Percentiles rank a stretch among this genome's conserved stretches.
Evolutionary conservation across 2,888 invertebrate genomes (phyloP).

Genomic region (Dione vanillae): DNA sequence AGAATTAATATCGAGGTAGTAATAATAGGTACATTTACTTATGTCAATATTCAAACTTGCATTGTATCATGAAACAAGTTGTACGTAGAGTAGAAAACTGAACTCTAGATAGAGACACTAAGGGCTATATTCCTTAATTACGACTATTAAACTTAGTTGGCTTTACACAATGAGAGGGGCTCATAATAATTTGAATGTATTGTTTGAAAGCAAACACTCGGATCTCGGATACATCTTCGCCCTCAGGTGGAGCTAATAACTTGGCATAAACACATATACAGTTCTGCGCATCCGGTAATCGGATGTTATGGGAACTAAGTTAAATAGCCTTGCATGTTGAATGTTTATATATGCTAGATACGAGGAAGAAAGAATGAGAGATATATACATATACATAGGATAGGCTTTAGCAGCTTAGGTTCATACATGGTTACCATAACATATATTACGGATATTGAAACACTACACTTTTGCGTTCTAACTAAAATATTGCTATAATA

Average conservation of each 20-base stretch:
- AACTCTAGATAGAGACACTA: not conserved
- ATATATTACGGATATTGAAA: too few relatives aligned
- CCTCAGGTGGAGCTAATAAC: constrained; percentile 79
- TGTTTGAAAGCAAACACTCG: constrained; percentile 72
- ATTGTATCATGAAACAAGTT: constrained; percentile 35
- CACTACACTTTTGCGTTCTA: too few relatives aligned
- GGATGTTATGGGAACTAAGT: constrained; percentile 28
- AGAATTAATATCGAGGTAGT: constrained; percentile 45
- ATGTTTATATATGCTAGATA: not conserved
- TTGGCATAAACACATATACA: constrained; percentile 42
- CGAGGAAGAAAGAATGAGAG: too few relatives aligned
- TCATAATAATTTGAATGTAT: constrained; percentile 69
- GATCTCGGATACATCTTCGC: constrained; percentile 55
- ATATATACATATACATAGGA: too few relatives aligned
- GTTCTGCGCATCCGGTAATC: constrained; percentile 34
- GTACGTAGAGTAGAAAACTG: not conserved
- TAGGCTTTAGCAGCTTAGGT: too few relatives aligned
- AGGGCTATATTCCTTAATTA: constrained; percentile 8
- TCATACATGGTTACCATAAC: too few relatives aligned
- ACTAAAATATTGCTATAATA: too few relatives aligned
- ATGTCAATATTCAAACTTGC: constrained; percentile 47
- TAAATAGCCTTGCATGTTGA: not conserved
- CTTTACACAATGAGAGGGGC: constrained; percentile 49
- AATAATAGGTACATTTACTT: constrained; percentile 49
- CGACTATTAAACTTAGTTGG: constrained; percentile 30